Conservation (phyloP, 1,140 invertebrate species). For the Popillia japonica region DNA sequence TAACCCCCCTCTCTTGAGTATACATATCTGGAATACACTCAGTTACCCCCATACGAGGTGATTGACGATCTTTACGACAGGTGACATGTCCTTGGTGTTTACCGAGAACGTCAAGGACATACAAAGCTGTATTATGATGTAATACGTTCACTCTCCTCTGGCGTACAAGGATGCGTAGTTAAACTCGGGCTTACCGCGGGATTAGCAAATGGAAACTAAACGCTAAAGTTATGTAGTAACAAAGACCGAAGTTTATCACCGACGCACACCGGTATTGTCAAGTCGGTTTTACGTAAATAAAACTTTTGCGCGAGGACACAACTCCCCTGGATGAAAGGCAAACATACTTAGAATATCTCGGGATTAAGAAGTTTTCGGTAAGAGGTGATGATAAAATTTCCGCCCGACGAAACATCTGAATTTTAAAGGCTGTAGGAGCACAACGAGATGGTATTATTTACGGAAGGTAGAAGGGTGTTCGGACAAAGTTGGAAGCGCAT, state of each 20-base stretch:
- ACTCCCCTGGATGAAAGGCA: background rate
- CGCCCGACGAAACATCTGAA: background rate
- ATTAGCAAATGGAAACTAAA: conserved; percentile 1
- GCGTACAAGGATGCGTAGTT: background rate
- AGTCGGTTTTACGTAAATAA: conserved; percentile 5
- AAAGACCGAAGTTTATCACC: conserved; percentile 5
- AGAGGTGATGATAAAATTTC: conserved; percentile 6
- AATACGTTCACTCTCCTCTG: background rate
- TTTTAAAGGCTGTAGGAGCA: background rate
- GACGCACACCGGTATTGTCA: background rate
- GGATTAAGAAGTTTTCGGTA: conserved; percentile 5
- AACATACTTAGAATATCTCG: background rate
- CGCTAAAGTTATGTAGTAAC: conserved; percentile 5
- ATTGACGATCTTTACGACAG: no score
- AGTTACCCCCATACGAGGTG: no score
- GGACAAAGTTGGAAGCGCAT: no score
- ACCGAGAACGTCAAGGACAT: no score
- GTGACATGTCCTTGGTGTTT: no score
- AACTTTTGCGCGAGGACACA: background rate
- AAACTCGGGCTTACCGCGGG: background rate
- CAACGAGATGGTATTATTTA: no score
- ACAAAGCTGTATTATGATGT: no score
- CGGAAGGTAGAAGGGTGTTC: no score
- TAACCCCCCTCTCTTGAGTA: no score
- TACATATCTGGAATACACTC: no score